A percentile compares a stretch with the other conserved stretches of the same genome.
phyloP scores from a whole-genome alignment of 2,888 invertebrate species.

The Diadegma fenestrale region DNA sequence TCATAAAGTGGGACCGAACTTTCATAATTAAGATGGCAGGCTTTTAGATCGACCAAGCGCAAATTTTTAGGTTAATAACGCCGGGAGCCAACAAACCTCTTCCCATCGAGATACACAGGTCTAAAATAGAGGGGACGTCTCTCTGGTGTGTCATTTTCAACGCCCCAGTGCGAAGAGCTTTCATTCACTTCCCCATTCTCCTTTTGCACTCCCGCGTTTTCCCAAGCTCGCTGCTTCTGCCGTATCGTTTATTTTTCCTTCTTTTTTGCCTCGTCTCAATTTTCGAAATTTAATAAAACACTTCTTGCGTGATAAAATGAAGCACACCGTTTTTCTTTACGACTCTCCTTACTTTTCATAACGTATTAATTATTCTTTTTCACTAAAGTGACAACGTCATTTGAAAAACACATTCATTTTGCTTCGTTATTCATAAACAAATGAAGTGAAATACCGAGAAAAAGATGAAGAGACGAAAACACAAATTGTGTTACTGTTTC shows the following conservation, averaged over 20 bases:
- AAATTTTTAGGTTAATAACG: constrained; percentile 66
- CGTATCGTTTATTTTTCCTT: constrained; percentile 7
- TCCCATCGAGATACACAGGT: constrained; percentile 31
- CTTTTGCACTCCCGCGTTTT: constrained; percentile 35
- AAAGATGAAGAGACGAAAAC: background rate
- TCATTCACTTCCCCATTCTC: constrained; percentile 57
- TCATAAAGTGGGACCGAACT: constrained; percentile 67
- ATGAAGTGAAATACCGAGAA: background rate
- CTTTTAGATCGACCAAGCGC: constrained; percentile 62
- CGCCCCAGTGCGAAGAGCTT: constrained; percentile 63
- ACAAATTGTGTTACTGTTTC: background rate
- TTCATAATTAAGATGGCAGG: constrained; percentile 68
- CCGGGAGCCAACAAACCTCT: constrained; percentile 39
- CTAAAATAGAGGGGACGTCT: constrained; percentile 10
- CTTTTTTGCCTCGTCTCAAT: constrained; percentile 38
- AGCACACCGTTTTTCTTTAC: background rate
- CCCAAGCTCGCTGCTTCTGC: constrained; percentile 7
- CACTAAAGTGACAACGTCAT: background rate
- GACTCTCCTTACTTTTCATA: constrained; percentile 8
- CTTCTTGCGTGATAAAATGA: constrained; percentile 28
- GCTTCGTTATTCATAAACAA: background rate
- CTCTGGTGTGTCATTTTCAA: constrained; percentile 37
- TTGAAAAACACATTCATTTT: background rate
- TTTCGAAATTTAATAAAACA: constrained; percentile 42
- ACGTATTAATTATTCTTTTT: background rate